phyloP scores from a whole-genome alignment of 2,113 vertebrate genomes.

The Sciurus niger region DNA sequence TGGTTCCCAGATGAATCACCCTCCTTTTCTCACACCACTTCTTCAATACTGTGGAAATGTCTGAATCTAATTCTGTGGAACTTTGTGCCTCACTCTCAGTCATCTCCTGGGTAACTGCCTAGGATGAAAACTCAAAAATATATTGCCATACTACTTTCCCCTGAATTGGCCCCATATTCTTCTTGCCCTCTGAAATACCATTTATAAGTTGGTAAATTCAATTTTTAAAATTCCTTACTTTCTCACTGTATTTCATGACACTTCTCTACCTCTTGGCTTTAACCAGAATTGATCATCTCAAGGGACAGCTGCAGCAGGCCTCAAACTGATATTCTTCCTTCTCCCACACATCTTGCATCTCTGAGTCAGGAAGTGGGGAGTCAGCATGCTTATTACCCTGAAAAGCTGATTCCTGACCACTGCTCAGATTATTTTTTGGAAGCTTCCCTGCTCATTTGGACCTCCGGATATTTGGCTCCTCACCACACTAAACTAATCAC shows the following conservation, averaged over 20 bases:
- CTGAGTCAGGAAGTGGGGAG: constrained; percentile 46
- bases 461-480: neutral
- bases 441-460: constrained; percentile 53
- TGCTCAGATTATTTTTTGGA: neutral
- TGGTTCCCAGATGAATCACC: neutral
- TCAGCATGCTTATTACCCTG: constrained; percentile 20
- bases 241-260: neutral
- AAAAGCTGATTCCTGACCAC: neutral
- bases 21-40: neutral
- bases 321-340: constrained; percentile 11
- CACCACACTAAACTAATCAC: neutral
- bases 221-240: neutral
- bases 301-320: neutral
- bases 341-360: constrained; percentile 56
- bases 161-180: neutral
- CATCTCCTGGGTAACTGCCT: neutral
- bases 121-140: neutral
- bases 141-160: neutral
- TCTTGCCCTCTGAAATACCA: neutral
- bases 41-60: neutral
- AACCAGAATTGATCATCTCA: neutral
- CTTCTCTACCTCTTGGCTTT: constrained; percentile 45
- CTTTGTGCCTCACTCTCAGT: neutral
- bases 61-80: neutral
- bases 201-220: neutral